Base-by-base conservation (phyloP, 2,888 invertebrate genomes). In the Drosophila ochracea region DNA sequence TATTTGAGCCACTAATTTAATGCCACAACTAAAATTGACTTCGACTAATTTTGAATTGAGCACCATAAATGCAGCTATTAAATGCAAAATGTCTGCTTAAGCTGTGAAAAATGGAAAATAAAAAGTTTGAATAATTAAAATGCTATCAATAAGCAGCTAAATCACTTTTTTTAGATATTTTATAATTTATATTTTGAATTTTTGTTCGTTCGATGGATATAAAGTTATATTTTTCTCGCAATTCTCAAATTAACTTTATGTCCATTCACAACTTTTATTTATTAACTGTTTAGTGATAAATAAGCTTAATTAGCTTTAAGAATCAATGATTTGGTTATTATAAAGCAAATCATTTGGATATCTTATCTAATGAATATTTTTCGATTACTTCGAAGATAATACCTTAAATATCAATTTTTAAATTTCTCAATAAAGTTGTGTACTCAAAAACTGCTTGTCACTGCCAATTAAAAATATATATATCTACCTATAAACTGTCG, bases 1-100 rank as follows among this genome's bases (percentile, higher is more conserved):
- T 33, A 37, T 62, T 76, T 69, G 62, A 67, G 60, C 43, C 63
- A n/a, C 70, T 77, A 77, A 80, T 80, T 80, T 66, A 77, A 77
- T 69, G 67, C 49, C 25, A 39, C 65, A 65, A 47, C 13, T 13
- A 1, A 19, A 25, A 47, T 16, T 52, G 11, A 30, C 35, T 33
- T 19, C 28, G 30, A 19, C 33, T 30, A 33, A 43, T 33, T 50
- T 16, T 11, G 21, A 21, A 43, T 5, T 6, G 21, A 43, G 43
- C 43, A 43, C 5, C 16, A 16, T 7, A 49, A 49, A 49, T 47
- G 16, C 16, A 25, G 47, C 47, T 7, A 25, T 47, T 47, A 25
- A 25, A 16, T 49, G 47, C 25, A 25, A 13, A 47, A 25, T 25
- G 7, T 25, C n/a, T 11, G 43, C 21, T 11, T 21, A 11, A 43